Percentiles rank a stretch among this genome's conserved stretches.
phyloP scores from a whole-genome alignment of 1,140 invertebrate species.

The Teleogryllus occipitalis region DNA sequence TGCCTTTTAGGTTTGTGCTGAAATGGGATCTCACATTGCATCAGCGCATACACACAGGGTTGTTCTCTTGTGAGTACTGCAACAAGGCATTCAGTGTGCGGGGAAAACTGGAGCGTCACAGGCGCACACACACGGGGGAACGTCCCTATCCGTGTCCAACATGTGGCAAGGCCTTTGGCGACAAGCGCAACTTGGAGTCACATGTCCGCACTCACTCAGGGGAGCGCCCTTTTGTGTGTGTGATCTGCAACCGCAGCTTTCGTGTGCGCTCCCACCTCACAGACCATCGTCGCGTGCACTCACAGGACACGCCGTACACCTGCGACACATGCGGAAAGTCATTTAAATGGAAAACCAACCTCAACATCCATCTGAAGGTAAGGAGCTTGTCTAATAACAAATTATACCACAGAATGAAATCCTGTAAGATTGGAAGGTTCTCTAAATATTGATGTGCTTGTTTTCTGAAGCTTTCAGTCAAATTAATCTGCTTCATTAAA shows the following conservation, averaged over 20 bases:
- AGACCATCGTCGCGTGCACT: slow-evolving; percentile 34
- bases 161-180: slow-evolving; percentile 37
- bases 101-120: slow-evolving; percentile 24
- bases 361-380: slow-evolving; percentile 28
- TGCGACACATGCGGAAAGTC: slow-evolving; percentile 33
- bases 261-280: slow-evolving; percentile 36
- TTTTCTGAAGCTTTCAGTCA: too few relatives aligned
- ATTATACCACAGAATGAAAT: too few relatives aligned
- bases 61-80: slow-evolving; percentile 26
- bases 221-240: slow-evolving; percentile 39
- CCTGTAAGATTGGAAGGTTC: too few relatives aligned
- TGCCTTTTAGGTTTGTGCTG: slow-evolving; percentile 27
- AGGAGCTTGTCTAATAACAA: background rate
- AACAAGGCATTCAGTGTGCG: slow-evolving; percentile 26
- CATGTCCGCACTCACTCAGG: slow-evolving; percentile 31
- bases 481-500: too few relatives aligned
- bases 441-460: too few relatives aligned
- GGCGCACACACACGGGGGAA: slow-evolving; percentile 36
- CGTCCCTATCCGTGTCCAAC: slow-evolving; percentile 48
- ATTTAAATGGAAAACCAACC: slow-evolving; percentile 29
- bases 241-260: slow-evolving; percentile 41
- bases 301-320: slow-evolving; percentile 27
- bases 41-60: slow-evolving; percentile 43
- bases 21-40: slow-evolving; percentile 39
- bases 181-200: slow-evolving; percentile 20